Percentiles rank a stretch among this genome's conserved stretches.
These are phyloP conservation scores for Drosophila paulistorum DNA, from an alignment of 1,140 invertebrate genomes.

Conservation along the genomic window DNA sequence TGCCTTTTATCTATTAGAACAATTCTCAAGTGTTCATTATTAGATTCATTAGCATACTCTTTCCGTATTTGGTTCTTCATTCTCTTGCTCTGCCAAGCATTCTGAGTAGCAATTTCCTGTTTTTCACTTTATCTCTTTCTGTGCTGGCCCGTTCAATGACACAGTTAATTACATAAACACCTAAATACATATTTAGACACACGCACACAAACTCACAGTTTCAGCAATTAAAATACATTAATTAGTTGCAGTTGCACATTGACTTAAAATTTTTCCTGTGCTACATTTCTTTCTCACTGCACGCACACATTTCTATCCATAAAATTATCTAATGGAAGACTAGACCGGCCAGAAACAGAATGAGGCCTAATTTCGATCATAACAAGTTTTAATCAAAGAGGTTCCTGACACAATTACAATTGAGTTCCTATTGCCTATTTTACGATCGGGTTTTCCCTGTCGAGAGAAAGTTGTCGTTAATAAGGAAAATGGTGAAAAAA, in stretches of 20 bases:
- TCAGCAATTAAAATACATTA: constrained; percentile 72
- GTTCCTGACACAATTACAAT: constrained; percentile 72
- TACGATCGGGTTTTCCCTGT: constrained; percentile 56
- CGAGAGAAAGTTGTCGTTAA: constrained; percentile 28
- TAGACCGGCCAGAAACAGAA: constrained; percentile 23
- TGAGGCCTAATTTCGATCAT: constrained; percentile 45
- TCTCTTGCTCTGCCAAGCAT: constrained; percentile 11
- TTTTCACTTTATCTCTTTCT: constrained; percentile 10
- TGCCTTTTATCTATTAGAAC: constrained; percentile 7
- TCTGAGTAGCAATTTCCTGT: constrained; percentile 63
- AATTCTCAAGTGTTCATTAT: background rate
- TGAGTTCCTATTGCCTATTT: constrained; percentile 21
- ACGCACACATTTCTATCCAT: constrained; percentile 29
- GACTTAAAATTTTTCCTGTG: constrained; percentile 49
- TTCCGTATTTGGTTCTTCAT: constrained; percentile 16
- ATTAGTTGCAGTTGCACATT: constrained; percentile 55
- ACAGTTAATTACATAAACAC: constrained; percentile 69
- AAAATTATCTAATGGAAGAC: constrained; percentile 64
- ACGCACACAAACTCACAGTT: constrained; percentile 31
- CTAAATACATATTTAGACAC: constrained; percentile 32
- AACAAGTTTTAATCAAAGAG: constrained; percentile 57
- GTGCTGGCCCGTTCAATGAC: constrained; percentile 69
- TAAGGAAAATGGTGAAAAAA: background rate
- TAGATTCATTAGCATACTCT: constrained; percentile 7
- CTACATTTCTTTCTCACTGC: constrained; percentile 58